Percentiles rank a stretch among this genome's conserved stretches.
Evolutionary conservation across 2,113 vertebrate species (phyloP).

Genomic region (Oncorhynchus mykiss): DNA sequence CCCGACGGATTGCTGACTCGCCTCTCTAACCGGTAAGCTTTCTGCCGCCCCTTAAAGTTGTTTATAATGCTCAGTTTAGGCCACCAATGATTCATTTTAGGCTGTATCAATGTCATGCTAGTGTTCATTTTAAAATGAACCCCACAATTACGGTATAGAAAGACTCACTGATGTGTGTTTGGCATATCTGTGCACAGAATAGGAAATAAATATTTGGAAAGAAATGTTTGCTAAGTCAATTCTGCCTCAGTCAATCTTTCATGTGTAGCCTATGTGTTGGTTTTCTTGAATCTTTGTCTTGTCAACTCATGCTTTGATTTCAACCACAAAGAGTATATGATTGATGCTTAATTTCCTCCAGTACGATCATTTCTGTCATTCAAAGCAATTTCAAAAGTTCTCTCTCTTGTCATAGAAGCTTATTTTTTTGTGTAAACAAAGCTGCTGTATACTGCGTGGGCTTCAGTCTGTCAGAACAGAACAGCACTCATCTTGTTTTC

Average conservation of each 20-base stretch:
- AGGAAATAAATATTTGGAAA: conserved; percentile 4
- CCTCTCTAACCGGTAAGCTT: no score
- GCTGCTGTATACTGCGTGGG: conserved; percentile 15
- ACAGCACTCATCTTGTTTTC: conserved; percentile 16
- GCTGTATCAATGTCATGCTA: no score
- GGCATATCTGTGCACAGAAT: not conserved
- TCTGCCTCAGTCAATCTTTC: not conserved
- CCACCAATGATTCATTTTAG: no score
- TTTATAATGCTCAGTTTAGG: no score
- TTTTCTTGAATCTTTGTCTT: conserved; percentile 30
- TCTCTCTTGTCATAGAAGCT: conserved; percentile 25
- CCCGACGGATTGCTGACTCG: no score
- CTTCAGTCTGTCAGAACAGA: no score
- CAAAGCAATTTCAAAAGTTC: conserved; percentile 46
- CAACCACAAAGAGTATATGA: conserved; percentile 27
- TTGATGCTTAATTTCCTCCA: conserved; percentile 46
- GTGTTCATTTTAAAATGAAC: no score
- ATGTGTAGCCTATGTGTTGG: conserved; percentile 1
- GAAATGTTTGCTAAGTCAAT: conserved; percentile 15
- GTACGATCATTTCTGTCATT: conserved; percentile 42
- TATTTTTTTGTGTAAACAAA: conserved; percentile 38
- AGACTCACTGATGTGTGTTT: not conserved
- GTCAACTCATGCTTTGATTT: conserved; percentile 12
- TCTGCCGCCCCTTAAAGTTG: not conserved
- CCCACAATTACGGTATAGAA: no score